These are phyloP conservation scores for Pheosia tremula DNA, from an alignment of 2,888 invertebrate genomes.

Conservation along the genomic window DNA sequence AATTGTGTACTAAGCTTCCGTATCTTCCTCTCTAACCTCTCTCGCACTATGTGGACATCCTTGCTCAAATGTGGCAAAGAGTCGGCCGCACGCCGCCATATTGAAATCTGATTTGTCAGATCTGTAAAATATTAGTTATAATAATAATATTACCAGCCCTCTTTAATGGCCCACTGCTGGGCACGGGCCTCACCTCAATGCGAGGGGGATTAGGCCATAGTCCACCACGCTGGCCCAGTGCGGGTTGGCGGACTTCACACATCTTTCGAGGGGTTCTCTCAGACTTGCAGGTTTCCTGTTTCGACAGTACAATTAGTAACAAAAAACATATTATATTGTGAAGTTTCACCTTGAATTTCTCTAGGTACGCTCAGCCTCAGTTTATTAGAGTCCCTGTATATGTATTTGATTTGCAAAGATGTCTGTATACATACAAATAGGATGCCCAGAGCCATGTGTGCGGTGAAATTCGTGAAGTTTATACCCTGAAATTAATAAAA, in stretches of 20 bases:
- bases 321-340: no score
- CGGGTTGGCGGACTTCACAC: no score
- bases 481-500: conserved; percentile 85
- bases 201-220: no score
- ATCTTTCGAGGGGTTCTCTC: no score
- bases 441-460: conserved; percentile 89
- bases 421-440: conserved; percentile 85
- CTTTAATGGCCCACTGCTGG: no score
- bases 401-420: conserved; percentile 86
- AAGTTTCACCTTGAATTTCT: conserved; percentile 70
- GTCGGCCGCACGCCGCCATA: conserved; percentile 90
- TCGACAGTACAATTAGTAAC: no score
- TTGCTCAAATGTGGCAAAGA: conserved; percentile 90
- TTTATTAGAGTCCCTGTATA: conserved; percentile 86
- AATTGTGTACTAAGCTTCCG: conserved; percentile 85
- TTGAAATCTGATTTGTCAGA: conserved; percentile 90
- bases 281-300: no score
- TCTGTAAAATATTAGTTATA: conserved; percentile 71
- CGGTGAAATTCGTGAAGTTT: conserved; percentile 88
- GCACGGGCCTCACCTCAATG: no score
- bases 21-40: conserved; percentile 88
- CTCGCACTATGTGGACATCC: conserved; percentile 90
- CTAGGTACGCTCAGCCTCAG: conserved; percentile 87
- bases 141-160: neutral
- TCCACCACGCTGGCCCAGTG: no score